Percentiles rank a stretch among this genome's conserved stretches.
phyloP scores from a whole-genome alignment of 2,888 invertebrate genomes.

The Sthenelais limicola region DNA sequence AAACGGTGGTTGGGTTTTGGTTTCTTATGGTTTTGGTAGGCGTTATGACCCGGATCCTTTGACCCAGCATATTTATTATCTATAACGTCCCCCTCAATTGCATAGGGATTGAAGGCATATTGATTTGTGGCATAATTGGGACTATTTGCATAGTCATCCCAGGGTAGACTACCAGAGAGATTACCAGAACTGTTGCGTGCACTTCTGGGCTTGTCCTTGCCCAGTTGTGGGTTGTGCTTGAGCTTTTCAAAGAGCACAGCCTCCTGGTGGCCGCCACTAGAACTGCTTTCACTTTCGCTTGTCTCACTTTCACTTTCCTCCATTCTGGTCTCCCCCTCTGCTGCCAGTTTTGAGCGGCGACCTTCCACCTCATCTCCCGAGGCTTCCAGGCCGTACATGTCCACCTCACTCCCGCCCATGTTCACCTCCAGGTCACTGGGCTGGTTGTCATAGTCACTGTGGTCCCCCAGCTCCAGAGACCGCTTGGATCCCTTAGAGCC shows the following conservation, averaged over 20 bases:
- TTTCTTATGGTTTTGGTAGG: constrained; percentile 26
- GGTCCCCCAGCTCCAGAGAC: constrained; percentile 29
- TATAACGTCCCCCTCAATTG: constrained; percentile 32
- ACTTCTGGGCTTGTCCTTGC: neutral
- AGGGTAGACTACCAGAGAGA: neutral
- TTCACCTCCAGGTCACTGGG: constrained; percentile 27
- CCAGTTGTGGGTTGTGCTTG: constrained; percentile 38
- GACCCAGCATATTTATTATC: constrained; percentile 21
- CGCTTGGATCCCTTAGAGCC: constrained; percentile 10
- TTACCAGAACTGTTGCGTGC: constrained; percentile 2
- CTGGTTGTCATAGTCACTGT: constrained; percentile 41
- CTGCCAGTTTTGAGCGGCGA: neutral
- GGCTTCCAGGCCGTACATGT: constrained; percentile 26
- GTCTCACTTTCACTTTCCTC: constrained; percentile 15
- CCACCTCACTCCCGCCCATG: constrained; percentile 26
- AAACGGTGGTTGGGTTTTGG: constrained; percentile 26
- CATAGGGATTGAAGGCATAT: constrained; percentile 43
- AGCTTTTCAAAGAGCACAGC: constrained; percentile 42
- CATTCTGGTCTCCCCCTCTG: neutral
- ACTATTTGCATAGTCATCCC: constrained; percentile 13
- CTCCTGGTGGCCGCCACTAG: constrained; percentile 41
- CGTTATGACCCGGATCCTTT: constrained; percentile 7
- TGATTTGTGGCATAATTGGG: constrained; percentile 29
- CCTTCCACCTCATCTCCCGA: constrained; percentile 21
- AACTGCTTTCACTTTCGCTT: constrained; percentile 37